Evolutionary conservation across 2,797 vertebrate genomes (phyloP).

Genomic region (Pangasius djambal): DNA sequence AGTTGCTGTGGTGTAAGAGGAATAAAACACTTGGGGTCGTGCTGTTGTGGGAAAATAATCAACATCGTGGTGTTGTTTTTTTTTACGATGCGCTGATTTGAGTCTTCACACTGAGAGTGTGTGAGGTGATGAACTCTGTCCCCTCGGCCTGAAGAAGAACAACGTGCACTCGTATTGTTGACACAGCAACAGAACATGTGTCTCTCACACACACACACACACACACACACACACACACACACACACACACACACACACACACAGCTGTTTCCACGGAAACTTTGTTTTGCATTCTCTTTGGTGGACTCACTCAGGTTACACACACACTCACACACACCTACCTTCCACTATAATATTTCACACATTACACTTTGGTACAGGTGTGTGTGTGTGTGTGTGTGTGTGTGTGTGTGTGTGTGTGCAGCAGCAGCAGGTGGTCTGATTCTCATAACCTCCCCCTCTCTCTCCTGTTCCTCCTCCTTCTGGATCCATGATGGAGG

Average conservation of each 20-base stretch:
- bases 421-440: neutral
- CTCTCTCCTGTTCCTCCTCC: neutral
- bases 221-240: neutral
- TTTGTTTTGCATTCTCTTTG: constrained; percentile 6
- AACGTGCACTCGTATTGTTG: constrained; percentile 3
- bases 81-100: neutral
- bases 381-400: constrained; percentile 9
- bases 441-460: neutral
- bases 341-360: neutral
- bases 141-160: neutral
- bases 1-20: neutral
- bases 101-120: neutral
- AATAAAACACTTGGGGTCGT: neutral
- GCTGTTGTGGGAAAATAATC: neutral
- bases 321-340: neutral
- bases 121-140: neutral
- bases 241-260: neutral
- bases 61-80: neutral
- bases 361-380: neutral
- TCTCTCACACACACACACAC: neutral
- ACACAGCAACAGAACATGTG: constrained; percentile 39
- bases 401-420: constrained; percentile 14
- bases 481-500: neutral
- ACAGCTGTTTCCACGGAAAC: constrained; percentile 52
- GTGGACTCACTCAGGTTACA: constrained; percentile 22